phyloP scores from a whole-genome alignment of 2,113 vertebrate species.

The Ancistrus triradiatus region DNA sequence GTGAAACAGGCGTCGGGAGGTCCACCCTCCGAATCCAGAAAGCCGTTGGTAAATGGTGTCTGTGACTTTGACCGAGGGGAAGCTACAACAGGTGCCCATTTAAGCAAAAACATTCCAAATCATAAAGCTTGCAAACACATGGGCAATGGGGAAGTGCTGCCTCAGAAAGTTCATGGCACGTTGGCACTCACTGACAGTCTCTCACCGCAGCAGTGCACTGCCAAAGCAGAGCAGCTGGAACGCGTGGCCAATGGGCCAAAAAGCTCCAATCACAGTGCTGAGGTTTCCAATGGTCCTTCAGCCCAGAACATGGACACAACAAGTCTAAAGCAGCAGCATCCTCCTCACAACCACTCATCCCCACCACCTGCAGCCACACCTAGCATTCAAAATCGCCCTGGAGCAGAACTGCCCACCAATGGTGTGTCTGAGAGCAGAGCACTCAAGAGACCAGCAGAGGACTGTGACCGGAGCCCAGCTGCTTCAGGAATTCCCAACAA shows the following conservation, averaged over 20 bases:
- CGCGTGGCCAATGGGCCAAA: slow-evolving; percentile 93
- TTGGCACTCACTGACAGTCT: slow-evolving; percentile 64
- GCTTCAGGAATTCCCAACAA: slow-evolving; percentile 93
- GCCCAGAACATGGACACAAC: slow-evolving; percentile 81
- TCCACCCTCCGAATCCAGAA: slow-evolving; percentile 83
- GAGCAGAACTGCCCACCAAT: slow-evolving; percentile 78
- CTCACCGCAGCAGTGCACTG: slow-evolving; percentile 89
- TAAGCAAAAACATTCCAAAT: slow-evolving; percentile 99
- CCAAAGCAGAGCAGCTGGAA: slow-evolving; percentile 94
- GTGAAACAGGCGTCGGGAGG: slow-evolving; percentile 77
- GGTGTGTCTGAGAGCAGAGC: slow-evolving; percentile 84
- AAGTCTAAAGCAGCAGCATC: slow-evolving; percentile 72
- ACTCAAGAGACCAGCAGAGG: slow-evolving; percentile 89
- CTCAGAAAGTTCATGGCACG: slow-evolving; percentile 70
- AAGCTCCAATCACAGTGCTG: slow-evolving; percentile 74
- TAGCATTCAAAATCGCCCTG: slow-evolving; percentile 75
- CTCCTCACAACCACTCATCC: slow-evolving; percentile 83
- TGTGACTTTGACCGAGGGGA: slow-evolving; percentile 95
- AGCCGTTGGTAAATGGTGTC: slow-evolving; percentile 91
- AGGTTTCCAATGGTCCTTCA: slow-evolving; percentile 92
- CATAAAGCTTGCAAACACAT: slow-evolving; percentile 99
- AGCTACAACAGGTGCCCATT: slow-evolving; percentile 69
- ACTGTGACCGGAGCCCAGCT: slow-evolving; percentile 73
- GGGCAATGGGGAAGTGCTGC: slow-evolving; percentile 93
- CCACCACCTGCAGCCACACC: slow-evolving; percentile 73